These are phyloP conservation scores for Blastomussa wellsi DNA, from an alignment of 92 coral and sea anemone species.

Conservation along the genomic window DNA sequence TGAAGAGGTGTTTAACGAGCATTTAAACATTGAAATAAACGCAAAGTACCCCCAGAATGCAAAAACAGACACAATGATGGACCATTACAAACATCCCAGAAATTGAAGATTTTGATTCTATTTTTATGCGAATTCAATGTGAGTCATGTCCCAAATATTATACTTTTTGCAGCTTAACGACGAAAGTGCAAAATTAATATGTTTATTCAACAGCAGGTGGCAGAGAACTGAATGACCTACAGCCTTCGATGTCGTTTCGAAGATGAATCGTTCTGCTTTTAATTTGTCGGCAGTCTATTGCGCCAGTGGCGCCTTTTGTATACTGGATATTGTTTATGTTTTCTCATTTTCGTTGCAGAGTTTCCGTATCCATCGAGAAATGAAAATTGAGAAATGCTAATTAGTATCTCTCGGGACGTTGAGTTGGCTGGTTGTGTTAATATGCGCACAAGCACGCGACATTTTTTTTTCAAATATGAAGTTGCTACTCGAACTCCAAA, in stretches of 20 bases:
- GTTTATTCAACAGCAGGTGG: neutral
- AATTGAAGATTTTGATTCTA: neutral
- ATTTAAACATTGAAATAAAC: neutral
- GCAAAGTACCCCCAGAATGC: neutral
- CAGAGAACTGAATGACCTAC: neutral
- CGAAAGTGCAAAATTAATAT: neutral
- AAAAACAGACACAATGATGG: neutral
- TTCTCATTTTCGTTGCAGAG: neutral
- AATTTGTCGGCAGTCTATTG: neutral
- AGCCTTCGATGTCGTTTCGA: neutral
- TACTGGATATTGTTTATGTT: neutral
- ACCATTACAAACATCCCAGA: neutral
- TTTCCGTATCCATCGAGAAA: neutral
- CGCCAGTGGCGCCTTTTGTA: neutral
- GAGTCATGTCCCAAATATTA: neutral
- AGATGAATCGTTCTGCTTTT: neutral
- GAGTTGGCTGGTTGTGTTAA: neutral
- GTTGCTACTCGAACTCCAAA: neutral
- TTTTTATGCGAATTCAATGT: neutral
- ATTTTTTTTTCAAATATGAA: neutral
- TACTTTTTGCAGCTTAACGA: neutral
- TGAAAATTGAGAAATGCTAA: neutral
- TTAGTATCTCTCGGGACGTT: neutral
- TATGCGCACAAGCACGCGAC: neutral
- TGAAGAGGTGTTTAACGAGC: neutral